Evolutionary conservation across 2,797 vertebrate species (phyloP).

Genomic region (Linurgus olivaceus): DNA sequence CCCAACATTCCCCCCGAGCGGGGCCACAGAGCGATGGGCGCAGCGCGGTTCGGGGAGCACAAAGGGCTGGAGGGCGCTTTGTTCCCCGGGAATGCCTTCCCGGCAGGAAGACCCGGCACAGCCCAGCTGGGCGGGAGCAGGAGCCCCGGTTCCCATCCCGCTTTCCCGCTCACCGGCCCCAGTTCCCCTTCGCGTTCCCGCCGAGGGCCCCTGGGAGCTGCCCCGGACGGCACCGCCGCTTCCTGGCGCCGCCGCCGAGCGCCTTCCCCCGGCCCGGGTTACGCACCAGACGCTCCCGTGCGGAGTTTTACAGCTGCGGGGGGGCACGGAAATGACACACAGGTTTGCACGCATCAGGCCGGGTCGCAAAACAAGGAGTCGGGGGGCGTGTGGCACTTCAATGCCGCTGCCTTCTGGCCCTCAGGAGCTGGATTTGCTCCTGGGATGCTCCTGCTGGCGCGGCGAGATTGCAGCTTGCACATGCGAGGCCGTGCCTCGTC

Average conservation of each 20-base stretch:
- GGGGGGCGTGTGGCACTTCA: fast-evolving
- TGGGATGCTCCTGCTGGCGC: neutral
- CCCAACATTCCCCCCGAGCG: fast-evolving
- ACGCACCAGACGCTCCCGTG: fast-evolving
- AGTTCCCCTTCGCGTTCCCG: neutral
- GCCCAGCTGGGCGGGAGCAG: neutral
- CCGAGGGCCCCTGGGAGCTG: neutral
- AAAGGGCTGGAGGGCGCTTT: neutral
- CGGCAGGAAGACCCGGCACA: neutral
- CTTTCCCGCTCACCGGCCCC: neutral
- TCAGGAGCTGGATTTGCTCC: neutral
- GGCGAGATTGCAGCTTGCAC: fast-evolving
- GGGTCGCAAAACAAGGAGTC: fast-evolving
- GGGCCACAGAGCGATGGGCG: neutral
- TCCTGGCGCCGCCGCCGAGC: neutral
- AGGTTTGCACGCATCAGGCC: fast-evolving
- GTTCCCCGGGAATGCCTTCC: neutral
- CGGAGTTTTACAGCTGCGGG: fast-evolving
- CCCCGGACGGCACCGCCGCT: neutral
- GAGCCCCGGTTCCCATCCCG: too few species aligned
- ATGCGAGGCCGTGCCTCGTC: fast-evolving
- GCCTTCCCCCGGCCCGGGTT: fast-evolving
- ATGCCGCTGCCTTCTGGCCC: neutral
- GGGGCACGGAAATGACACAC: fast-evolving
- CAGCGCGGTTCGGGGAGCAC: neutral